These are phyloP conservation scores for Phrynocephalus guinanensis DNA, from an alignment of 2,797 vertebrate species.

Conservation along the genomic window DNA sequence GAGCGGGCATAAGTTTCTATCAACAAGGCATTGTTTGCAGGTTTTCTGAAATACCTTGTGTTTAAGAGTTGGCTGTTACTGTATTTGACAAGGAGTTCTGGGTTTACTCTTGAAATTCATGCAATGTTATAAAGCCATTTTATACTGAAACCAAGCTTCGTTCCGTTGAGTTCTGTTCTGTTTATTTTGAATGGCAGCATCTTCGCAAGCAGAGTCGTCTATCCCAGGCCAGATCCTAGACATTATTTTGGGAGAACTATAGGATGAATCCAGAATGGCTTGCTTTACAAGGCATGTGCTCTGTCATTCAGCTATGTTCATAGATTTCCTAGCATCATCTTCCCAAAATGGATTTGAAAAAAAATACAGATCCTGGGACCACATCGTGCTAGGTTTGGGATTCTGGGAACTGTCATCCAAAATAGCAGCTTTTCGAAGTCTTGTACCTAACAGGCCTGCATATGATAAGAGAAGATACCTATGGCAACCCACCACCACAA, in stretches of 20 bases:
- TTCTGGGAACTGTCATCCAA: background rate
- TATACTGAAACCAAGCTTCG: background rate
- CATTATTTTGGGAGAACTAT: background rate
- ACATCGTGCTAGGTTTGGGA: too few relatives aligned
- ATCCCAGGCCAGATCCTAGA: too few relatives aligned
- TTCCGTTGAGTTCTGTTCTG: background rate
- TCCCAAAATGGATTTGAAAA: too few relatives aligned
- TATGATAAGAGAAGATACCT: constrained; percentile 45
- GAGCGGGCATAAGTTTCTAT: background rate
- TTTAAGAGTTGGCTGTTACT: background rate
- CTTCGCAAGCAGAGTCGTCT: background rate
- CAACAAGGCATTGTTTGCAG: background rate
- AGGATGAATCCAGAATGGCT: background rate
- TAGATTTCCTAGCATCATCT: too few relatives aligned
- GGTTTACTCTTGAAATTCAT: background rate
- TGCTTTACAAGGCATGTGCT: background rate
- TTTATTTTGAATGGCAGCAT: too few relatives aligned
- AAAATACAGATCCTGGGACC: too few relatives aligned
- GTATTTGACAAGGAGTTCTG: background rate
- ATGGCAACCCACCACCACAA: constrained; percentile 36
- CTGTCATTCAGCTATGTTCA: background rate
- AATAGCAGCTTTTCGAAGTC: background rate
- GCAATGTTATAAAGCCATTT: background rate
- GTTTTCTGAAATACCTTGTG: background rate
- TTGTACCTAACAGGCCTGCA: background rate